These are phyloP conservation scores for Cydia pomonella DNA, from an alignment of 1,140 invertebrate genomes.

Conservation along the genomic window DNA sequence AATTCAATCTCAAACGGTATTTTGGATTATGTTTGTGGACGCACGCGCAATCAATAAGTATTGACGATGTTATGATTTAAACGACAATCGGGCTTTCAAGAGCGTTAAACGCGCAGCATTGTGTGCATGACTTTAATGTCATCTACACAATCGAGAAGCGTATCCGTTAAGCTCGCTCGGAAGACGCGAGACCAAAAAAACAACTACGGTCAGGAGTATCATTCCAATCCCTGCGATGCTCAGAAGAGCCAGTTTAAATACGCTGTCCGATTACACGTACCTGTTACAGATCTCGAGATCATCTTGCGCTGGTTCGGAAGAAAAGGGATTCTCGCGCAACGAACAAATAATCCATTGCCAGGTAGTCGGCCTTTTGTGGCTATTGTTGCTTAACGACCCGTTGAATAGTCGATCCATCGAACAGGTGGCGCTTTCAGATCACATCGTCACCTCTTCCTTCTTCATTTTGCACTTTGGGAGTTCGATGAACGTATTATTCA, in stretches of 20 bases:
- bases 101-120: conserved; percentile 58
- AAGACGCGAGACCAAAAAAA: conserved; percentile 37
- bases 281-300: not conserved
- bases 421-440: conserved; percentile 48
- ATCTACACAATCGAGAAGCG: conserved; percentile 58
- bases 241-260: not conserved
- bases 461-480: conserved; percentile 66
- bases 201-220: conserved; percentile 14
- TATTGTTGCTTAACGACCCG: conserved; percentile 69
- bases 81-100: conserved; percentile 45
- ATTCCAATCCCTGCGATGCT: not conserved
- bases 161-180: conserved; percentile 49
- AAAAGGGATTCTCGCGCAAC: not conserved
- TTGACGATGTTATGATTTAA: conserved; percentile 63
- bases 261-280: not conserved
- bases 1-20: conserved; percentile 70
- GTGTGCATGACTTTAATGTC: conserved; percentile 58
- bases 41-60: conserved; percentile 49
- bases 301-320: not conserved
- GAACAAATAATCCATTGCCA: conserved; percentile 46
- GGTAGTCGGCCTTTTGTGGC: conserved; percentile 55
- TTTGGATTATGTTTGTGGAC: conserved; percentile 58
- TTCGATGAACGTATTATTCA: conserved; percentile 76
- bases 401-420: conserved; percentile 48
- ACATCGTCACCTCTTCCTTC: conserved; percentile 37